A percentile compares a stretch with the other conserved stretches of the same genome.
These are phyloP conservation scores for Podocnemis expansa DNA, from an alignment of 2,113 vertebrate species.

Conservation along the genomic window DNA sequence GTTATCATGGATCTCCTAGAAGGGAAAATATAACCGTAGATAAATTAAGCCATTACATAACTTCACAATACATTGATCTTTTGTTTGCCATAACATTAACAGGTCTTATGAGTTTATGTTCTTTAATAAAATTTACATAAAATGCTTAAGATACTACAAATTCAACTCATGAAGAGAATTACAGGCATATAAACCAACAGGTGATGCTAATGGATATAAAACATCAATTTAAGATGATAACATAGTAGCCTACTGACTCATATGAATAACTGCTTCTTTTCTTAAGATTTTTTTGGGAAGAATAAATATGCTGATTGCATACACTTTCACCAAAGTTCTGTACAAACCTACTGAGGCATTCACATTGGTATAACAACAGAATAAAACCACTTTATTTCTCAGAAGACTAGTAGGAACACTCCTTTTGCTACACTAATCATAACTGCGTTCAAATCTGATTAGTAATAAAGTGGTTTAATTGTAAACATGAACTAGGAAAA, in stretches of 20 bases:
- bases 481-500: background rate
- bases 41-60: background rate
- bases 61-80: background rate
- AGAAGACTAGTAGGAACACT: background rate
- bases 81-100: background rate
- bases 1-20: constrained; percentile 74
- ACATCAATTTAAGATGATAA: background rate
- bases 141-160: background rate
- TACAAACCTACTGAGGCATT: background rate
- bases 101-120: background rate
- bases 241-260: background rate
- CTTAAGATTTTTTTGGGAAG: background rate
- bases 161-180: background rate
- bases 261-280: background rate
- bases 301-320: background rate
- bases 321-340: background rate
- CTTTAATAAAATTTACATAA: background rate
- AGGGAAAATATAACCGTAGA: constrained; percentile 11
- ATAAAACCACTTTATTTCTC: background rate
- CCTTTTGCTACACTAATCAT: background rate
- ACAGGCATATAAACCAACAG: background rate
- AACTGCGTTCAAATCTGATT: background rate
- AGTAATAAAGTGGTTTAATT: background rate
- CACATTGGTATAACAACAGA: background rate
- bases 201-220: background rate